A percentile compares a stretch with the other conserved stretches of the same genome.
phyloP scores from a whole-genome alignment of 2,888 invertebrate species.

The Bedellia somnulentella region DNA sequence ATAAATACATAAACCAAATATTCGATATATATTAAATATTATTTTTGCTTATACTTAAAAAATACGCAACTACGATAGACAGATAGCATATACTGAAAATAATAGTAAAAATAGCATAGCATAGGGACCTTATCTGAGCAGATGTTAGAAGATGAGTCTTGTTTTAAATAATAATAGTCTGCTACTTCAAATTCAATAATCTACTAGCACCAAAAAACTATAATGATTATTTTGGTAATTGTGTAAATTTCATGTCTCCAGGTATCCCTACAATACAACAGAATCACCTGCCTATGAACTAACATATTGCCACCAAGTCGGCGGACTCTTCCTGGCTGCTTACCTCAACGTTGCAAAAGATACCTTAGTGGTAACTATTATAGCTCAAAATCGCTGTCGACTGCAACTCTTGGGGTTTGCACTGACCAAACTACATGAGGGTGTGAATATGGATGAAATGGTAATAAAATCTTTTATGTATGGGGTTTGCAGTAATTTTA shows the following conservation, averaged over 20 bases:
- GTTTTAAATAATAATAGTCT: too few species aligned
- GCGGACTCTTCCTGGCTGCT: slow-evolving; percentile 40
- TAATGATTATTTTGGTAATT: background rate
- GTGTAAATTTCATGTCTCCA: slow-evolving; percentile 11
- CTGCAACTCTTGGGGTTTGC: slow-evolving; percentile 37
- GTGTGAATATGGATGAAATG: slow-evolving; percentile 10
- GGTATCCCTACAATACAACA: slow-evolving; percentile 46
- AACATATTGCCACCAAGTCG: slow-evolving; percentile 45
- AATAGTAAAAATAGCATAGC: too few species aligned
- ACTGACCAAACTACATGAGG: slow-evolving; percentile 22
- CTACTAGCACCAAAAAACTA: too few species aligned
- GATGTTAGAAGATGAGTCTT: too few species aligned
- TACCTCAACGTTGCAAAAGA: slow-evolving; percentile 53
- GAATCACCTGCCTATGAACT: slow-evolving; percentile 36
- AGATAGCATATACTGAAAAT: too few species aligned
- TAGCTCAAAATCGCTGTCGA: slow-evolving; percentile 47
- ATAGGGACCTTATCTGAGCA: too few species aligned
- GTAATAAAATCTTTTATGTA: slow-evolving; percentile 1
- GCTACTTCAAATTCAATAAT: too few species aligned
- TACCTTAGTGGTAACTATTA: slow-evolving; percentile 36
- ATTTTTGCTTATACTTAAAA: too few species aligned
- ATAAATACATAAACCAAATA: too few species aligned
- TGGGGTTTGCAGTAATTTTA: background rate
- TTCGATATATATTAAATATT: too few species aligned
- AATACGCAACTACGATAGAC: too few species aligned